phyloP scores from a whole-genome alignment of 2,888 invertebrate species.

The Stramonita haemastoma region DNA sequence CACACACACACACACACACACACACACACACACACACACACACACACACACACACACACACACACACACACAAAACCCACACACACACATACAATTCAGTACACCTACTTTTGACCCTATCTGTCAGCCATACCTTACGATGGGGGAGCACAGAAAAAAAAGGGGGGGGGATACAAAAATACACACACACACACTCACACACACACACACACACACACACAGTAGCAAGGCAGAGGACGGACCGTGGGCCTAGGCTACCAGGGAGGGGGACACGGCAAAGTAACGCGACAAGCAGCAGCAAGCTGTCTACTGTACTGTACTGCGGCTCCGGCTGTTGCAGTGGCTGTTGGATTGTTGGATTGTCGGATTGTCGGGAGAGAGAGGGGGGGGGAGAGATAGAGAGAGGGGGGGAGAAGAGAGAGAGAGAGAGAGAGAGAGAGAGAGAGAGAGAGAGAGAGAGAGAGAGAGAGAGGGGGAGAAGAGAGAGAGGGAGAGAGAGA shows the following conservation, averaged over 20 bases:
- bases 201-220: constrained; percentile 2
- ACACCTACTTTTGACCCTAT: too few relatives aligned
- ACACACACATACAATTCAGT: too few relatives aligned
- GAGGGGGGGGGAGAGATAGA: neutral
- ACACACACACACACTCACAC: neutral
- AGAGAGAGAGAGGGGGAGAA: neutral
- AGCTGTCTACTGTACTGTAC: too few relatives aligned
- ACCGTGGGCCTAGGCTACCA: neutral
- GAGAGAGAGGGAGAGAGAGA: neutral
- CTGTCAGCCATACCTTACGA: too few relatives aligned
- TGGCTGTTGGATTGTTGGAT: neutral
- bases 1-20: neutral
- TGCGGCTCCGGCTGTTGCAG: neutral
- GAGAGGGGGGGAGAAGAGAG: neutral
- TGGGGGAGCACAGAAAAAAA: too few relatives aligned
- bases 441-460: neutral
- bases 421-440: neutral
- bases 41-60: neutral
- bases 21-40: neutral
- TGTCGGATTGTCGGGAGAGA: neutral
- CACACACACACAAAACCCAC: neutral
- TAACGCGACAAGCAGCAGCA: too few relatives aligned
- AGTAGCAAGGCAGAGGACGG: neutral
- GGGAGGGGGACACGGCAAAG: too few relatives aligned
- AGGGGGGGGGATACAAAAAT: neutral